phyloP scores from a whole-genome alignment of 1,140 invertebrate genomes.

The Parasteatoda tepidariorum region DNA sequence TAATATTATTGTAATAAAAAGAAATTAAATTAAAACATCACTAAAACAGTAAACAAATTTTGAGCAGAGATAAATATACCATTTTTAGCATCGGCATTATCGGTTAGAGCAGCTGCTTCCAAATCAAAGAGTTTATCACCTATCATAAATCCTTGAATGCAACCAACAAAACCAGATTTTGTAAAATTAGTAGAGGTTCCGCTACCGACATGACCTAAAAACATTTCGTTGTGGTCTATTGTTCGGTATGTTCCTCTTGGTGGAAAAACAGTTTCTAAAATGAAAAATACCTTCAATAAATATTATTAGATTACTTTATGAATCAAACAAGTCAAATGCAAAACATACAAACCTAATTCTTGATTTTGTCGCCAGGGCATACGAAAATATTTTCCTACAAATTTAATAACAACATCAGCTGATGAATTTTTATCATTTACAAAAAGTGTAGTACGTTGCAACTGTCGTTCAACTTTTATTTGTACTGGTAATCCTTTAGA shows the following conservation, averaged over 20 bases:
- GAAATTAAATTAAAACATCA: too few species aligned
- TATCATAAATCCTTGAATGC: conserved; percentile 88
- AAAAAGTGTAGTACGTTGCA: conserved; percentile 80
- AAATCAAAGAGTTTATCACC: conserved; percentile 82
- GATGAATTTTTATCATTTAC: conserved; percentile 84
- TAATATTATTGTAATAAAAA: too few species aligned
- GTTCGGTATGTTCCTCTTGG: conserved; percentile 84
- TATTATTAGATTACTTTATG: not conserved
- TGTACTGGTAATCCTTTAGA: conserved; percentile 86
- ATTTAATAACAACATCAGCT: conserved; percentile 76
- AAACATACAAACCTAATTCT: conserved; percentile 57
- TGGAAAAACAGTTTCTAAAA: conserved; percentile 83
- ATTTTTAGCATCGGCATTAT: conserved; percentile 59
- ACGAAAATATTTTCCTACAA: conserved; percentile 72
- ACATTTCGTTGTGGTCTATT: conserved; percentile 87
- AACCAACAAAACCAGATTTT: conserved; percentile 84
- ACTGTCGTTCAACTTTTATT: conserved; percentile 81
- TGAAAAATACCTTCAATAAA: not conserved
- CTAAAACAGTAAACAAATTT: too few species aligned
- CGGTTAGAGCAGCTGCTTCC: conserved; percentile 63
- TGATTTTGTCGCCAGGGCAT: conserved; percentile 64
- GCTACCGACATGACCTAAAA: conserved; percentile 85
- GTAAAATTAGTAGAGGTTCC: conserved; percentile 68
- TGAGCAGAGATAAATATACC: conserved; percentile 62
- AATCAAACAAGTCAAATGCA: not conserved